Conservation (phyloP, 2,888 invertebrate genomes). For the Pachymerium ferrugineum region DNA sequence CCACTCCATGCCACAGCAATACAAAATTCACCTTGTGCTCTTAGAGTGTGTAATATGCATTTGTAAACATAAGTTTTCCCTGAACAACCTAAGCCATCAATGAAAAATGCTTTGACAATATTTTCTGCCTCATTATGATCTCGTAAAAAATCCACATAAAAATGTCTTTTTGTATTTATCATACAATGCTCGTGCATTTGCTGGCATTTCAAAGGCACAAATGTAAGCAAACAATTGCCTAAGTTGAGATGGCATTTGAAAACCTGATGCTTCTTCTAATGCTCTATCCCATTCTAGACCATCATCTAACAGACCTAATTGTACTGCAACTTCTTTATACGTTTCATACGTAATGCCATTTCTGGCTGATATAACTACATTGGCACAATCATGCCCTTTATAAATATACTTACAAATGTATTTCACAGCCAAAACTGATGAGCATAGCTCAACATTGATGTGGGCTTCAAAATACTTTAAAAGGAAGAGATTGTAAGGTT, state of each 20-base stretch:
- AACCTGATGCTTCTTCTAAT: neutral
- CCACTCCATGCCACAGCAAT: neutral
- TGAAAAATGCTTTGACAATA: no score
- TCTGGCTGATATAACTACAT: neutral
- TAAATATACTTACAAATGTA: conserved; percentile 44
- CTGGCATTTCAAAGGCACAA: no score
- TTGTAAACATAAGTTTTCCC: no score
- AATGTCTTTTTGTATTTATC: no score
- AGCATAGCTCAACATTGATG: conserved; percentile 46
- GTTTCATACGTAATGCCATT: neutral
- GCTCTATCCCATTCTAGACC: neutral
- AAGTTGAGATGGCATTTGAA: conserved; percentile 21
- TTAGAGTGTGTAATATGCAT: no score
- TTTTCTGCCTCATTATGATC: no score
- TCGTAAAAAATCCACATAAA: no score
- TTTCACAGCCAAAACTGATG: conserved; percentile 40
- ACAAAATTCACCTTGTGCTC: no score
- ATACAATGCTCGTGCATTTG: no score
- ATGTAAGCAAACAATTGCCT: neutral
- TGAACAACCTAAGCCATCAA: no score
- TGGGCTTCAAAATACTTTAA: conserved; percentile 43
- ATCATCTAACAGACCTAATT: neutral
- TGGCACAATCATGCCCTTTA: conserved; percentile 39
- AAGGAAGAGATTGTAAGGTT: conserved; percentile 46
- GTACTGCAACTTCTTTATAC: neutral